These are phyloP conservation scores for Paratrypauchen microcephalus DNA, from an alignment of 2,797 vertebrate species.

Conservation along the genomic window DNA sequence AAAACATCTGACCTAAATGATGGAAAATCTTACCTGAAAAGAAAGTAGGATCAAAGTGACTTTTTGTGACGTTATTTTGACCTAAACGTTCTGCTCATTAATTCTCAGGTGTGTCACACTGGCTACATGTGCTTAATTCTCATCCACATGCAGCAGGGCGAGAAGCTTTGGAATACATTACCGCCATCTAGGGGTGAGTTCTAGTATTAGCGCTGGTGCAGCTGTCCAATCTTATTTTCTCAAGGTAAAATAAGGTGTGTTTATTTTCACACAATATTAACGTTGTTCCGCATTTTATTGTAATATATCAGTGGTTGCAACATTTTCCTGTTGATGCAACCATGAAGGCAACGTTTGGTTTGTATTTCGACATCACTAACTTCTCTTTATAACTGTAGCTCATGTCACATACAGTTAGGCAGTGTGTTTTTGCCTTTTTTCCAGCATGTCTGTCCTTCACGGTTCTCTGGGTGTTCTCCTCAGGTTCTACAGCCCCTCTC, in stretches of 20 bases:
- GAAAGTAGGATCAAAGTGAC: neutral
- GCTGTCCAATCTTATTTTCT: neutral
- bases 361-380: slow-evolving; percentile 38
- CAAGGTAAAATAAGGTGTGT: neutral
- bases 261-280: neutral
- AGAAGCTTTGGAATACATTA: neutral
- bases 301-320: neutral
- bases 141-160: neutral
- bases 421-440: neutral
- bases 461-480: slow-evolving; percentile 26
- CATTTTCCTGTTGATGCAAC: slow-evolving; percentile 18
- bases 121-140: neutral
- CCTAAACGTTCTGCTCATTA: neutral
- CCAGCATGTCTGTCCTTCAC: slow-evolving; percentile 44
- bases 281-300: neutral
- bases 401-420: neutral
- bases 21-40: slow-evolving; percentile 37
- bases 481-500: slow-evolving; percentile 27
- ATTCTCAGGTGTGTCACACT: neutral
- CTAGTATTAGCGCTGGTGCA: neutral
- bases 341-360: neutral
- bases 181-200: neutral
- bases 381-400: neutral
- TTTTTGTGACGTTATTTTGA: neutral
- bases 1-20: neutral